Evolutionary conservation across 2,888 invertebrate genomes (phyloP), one percentile per base, ranked within the genome.

Genomic region (Rutpela maculata): DNA sequence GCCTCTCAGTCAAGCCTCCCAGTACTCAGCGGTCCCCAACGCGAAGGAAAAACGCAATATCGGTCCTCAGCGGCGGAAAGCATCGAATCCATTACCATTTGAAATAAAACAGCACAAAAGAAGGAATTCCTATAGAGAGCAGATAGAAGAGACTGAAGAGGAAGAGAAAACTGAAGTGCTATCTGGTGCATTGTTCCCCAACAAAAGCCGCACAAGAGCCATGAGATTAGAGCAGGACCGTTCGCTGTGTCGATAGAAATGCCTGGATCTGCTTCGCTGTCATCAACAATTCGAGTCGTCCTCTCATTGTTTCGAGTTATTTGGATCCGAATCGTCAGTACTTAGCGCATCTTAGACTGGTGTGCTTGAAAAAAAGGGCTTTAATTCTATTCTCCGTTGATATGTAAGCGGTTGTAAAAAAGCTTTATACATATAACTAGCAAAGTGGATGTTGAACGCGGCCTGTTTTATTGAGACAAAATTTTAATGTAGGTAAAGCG

Each of bases 231-330:
- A 76, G 78, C 18, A 18, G 19, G 59, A 18, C 56, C 9, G 56
- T 75, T 62, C 66, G 74, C 80, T 78, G 78, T 80, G 80, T 80
- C 78, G 80, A 78, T 80, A 80, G 75, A 80, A 75, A 76, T 78
- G 78, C 80, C 78, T 50, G n/a, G 50, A 15, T 50, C 50, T 50
- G 50, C 43, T 19, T 74, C 62, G 68, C 69, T 76, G 74, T 76
- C 76, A 76, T 78, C 67, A 60, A 55, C 19, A 56, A 74, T 71
- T 68, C 71, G 70, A 66, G 69, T 75, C 72, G 69, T 75, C 72
- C 75, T 66, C 71, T 77, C 74, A 59, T 78, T 78, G 62, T 77
- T 71, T 73, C 74, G 65, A 66, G 66, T 26, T 43, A 66, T 74
- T 72, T 19, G 65, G 63, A 72, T 65, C 66, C 76, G 56, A 69